Conservation (phyloP, 2,888 invertebrate species). For the Anthrax anthrax region DNA sequence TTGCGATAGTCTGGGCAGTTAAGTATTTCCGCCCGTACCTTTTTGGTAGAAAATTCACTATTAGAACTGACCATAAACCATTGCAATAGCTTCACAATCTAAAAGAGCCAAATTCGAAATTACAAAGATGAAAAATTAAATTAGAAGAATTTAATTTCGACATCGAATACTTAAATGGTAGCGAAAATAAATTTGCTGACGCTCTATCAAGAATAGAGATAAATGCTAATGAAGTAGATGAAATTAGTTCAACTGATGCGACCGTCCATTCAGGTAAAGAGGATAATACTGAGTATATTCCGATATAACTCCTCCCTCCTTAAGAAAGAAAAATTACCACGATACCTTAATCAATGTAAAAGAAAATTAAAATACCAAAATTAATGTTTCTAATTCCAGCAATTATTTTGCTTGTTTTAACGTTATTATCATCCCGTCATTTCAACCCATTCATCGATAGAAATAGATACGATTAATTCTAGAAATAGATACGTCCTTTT, state of each 20-base stretch:
- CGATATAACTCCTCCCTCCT: slow-evolving; percentile 6
- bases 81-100: not conserved
- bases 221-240: not conserved
- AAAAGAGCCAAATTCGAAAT: not conserved
- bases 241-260: slow-evolving; percentile 5
- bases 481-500: no score
- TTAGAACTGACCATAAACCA: slow-evolving; percentile 11
- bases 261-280: slow-evolving; percentile 11
- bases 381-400: no score
- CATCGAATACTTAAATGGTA: no score
- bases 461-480: not conserved
- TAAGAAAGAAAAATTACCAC: no score
- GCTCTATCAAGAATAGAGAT: slow-evolving; percentile 3
- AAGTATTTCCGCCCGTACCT: slow-evolving; percentile 12
- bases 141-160: no score
- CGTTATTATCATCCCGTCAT: not conserved
- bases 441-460: not conserved
- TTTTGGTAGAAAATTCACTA: slow-evolving; percentile 8
- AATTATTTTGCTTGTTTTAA: not conserved
- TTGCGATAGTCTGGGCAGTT: no score
- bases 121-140: no score
- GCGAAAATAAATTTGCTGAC: no score
- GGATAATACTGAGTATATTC: slow-evolving; percentile 10
- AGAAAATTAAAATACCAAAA: no score
- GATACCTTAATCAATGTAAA: no score